phyloP scores from a whole-genome alignment of 2,888 invertebrate genomes.

The Cryptops parisi region DNA sequence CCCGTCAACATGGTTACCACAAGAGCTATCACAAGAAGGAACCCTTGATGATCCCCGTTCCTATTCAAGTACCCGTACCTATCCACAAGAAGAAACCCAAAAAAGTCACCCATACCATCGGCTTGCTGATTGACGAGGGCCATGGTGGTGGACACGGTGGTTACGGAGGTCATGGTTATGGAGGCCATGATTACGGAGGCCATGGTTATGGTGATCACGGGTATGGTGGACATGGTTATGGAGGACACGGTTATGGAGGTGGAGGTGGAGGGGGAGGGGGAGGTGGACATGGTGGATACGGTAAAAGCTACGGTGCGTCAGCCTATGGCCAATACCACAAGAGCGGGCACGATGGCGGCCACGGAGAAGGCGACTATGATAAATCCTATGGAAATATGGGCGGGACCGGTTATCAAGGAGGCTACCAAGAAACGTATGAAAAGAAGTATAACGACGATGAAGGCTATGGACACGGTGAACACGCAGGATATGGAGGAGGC shows the following conservation, averaged over 20 bases:
- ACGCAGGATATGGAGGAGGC: background rate
- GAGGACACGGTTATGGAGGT: background rate
- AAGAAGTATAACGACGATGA: background rate
- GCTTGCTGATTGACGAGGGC: background rate
- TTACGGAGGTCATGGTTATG: background rate
- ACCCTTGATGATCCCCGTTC: background rate
- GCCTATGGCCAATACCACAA: background rate
- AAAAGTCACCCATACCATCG: background rate
- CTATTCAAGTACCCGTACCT: background rate
- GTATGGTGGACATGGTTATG: background rate
- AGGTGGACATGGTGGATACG: background rate
- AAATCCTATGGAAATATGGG: background rate
- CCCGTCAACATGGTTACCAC: background rate
- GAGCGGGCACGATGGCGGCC: background rate
- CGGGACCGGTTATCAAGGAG: background rate
- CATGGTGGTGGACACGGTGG: background rate
- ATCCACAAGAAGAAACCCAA: background rate
- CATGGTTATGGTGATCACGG: too few species aligned
- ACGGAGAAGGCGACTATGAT: background rate
- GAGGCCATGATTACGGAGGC: background rate
- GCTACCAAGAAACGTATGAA: background rate
- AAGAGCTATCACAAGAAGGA: background rate
- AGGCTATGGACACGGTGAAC: background rate
- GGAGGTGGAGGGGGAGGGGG: background rate
- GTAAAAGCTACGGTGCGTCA: background rate